A percentile compares a stretch with the other conserved stretches of the same genome.
Conservation (phyloP, 2,113 vertebrate species). For the Micromys minutus region DNA sequence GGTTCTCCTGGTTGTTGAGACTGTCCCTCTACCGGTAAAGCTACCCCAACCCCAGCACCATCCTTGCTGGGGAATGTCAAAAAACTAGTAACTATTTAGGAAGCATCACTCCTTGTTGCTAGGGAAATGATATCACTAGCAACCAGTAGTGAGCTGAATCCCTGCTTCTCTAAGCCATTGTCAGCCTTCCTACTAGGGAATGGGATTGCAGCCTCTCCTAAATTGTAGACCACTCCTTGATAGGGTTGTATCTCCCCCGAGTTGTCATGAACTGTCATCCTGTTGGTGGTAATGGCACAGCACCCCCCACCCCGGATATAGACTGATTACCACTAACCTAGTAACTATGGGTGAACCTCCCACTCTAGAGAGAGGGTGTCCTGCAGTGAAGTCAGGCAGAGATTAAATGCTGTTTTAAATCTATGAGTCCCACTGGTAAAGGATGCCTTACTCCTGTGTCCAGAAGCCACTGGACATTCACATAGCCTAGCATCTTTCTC, state of each 20-base stretch:
- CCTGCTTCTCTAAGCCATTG: not conserved
- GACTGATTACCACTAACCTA: not conserved
- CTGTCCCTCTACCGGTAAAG: not conserved
- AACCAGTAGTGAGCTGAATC: not conserved
- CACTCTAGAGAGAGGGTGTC: not conserved
- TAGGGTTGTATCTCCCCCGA: not conserved
- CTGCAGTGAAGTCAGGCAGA: not conserved
- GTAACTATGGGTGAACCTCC: not conserved
- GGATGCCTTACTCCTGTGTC: not conserved
- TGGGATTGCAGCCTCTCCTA: not conserved
- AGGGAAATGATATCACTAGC: not conserved
- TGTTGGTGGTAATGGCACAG: too few species aligned
- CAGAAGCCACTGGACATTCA: not conserved
- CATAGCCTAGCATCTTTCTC: not conserved
- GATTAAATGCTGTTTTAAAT: not conserved
- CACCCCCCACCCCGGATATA: rapidly evolving
- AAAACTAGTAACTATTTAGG: not conserved
- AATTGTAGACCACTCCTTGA: not conserved
- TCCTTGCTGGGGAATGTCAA: not conserved
- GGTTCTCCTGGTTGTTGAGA: not conserved
- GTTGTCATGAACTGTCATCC: not conserved
- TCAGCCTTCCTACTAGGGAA: not conserved
- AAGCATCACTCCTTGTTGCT: not conserved
- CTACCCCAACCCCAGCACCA: not conserved
- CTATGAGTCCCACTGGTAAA: not conserved